Conservation (phyloP, 1,140 invertebrate species). For the Caenorhabditis inopinata region DNA sequence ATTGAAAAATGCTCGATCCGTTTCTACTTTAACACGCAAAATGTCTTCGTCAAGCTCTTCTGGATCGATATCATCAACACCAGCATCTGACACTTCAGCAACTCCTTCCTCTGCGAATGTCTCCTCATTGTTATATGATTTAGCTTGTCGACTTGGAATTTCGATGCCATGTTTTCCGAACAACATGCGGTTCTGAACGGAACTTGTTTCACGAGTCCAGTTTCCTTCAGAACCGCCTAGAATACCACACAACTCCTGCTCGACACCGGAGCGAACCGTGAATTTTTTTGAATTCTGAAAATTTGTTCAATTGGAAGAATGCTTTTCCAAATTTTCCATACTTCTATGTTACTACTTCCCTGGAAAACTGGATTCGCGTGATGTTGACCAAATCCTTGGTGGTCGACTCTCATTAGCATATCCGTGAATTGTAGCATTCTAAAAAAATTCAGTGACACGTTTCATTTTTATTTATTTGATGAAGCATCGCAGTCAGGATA, state of each 20-base stretch:
- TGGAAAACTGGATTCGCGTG: neutral
- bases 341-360: neutral
- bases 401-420: neutral
- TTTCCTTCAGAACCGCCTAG: neutral
- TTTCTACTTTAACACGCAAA: constrained; percentile 28
- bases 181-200: neutral
- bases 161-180: neutral
- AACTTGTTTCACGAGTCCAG: neutral
- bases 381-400: neutral
- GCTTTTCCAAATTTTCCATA: no score
- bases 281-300: neutral
- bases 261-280: neutral
- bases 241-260: neutral
- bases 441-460: no score
- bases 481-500: no score
- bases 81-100: neutral
- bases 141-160: neutral
- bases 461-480: no score
- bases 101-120: neutral
- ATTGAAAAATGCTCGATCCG: constrained; percentile 40
- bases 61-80: neutral
- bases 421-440: constrained; percentile 2
- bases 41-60: constrained; percentile 23
- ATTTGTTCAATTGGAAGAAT: no score
- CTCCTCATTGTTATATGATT: neutral